These are phyloP conservation scores for Sarotherodon lohbergeri DNA, from an alignment of 2,113 vertebrate species.

Conservation along the genomic window DNA sequence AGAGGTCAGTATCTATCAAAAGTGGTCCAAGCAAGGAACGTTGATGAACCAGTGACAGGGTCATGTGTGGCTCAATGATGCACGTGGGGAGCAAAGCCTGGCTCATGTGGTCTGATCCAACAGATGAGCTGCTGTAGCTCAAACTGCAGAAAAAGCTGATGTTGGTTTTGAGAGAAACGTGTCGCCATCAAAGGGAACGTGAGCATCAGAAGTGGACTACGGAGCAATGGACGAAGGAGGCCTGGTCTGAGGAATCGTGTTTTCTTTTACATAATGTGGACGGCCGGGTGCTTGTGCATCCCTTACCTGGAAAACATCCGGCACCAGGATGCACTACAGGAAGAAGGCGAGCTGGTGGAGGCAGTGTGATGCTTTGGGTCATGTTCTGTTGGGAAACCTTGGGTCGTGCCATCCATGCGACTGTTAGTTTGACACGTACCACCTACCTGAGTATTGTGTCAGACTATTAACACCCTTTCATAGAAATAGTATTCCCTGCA, in stretches of 20 bases:
- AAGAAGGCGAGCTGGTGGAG: not conserved
- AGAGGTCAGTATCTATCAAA: not conserved
- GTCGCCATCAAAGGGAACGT: not conserved
- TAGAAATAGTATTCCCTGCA: not conserved
- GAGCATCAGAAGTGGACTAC: not conserved
- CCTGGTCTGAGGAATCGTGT: no score
- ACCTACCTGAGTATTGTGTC: not conserved
- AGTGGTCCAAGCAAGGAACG: not conserved
- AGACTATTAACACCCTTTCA: not conserved
- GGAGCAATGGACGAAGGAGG: not conserved
- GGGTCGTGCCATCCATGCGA: not conserved
- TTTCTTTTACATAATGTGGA: no score
- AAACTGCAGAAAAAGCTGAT: not conserved
- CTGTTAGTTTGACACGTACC: not conserved
- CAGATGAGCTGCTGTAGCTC: not conserved
- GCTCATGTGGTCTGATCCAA: not conserved
- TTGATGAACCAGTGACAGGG: not conserved
- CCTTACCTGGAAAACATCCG: not conserved
- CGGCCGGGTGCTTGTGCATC: not conserved
- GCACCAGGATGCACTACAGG: not conserved
- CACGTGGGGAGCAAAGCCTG: not conserved
- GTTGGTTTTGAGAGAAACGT: not conserved
- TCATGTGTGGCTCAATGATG: not conserved
- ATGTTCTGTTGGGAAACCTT: not conserved
- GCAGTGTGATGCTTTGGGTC: not conserved